These are phyloP conservation scores for Axis porcinus DNA, from an alignment of 2,113 vertebrate species.

Conservation along the genomic window DNA sequence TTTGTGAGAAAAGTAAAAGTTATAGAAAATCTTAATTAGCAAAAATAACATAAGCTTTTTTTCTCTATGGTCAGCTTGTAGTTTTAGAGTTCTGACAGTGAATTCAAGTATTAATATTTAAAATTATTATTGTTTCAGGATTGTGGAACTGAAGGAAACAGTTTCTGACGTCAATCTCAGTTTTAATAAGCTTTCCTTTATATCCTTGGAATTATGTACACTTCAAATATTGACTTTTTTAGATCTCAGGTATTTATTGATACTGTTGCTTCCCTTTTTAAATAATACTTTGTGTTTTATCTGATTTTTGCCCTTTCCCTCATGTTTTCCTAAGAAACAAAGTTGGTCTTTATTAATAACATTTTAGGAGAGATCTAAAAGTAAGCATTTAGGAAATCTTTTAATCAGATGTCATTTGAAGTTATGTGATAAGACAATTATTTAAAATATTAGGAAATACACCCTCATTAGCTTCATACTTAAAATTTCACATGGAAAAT, in stretches of 20 bases:
- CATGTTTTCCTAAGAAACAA: neutral
- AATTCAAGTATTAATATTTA: neutral
- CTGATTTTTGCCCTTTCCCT: neutral
- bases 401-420: neutral
- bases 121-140: slow-evolving; percentile 79
- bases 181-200: slow-evolving; percentile 90
- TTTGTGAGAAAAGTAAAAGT: slow-evolving; percentile 19
- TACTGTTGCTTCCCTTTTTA: neutral
- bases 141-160: slow-evolving; percentile 86
- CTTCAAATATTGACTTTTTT: slow-evolving; percentile 89
- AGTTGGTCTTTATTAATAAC: neutral
- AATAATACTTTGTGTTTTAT: neutral
- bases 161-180: slow-evolving; percentile 88
- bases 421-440: neutral
- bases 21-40: neutral
- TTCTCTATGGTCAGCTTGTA: neutral
- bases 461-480: neutral
- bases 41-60: neutral
- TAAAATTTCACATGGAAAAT: neutral
- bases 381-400: neutral
- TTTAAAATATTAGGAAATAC: neutral
- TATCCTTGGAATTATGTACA: slow-evolving; percentile 83
- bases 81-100: neutral
- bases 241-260: slow-evolving; percentile 88
- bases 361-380: neutral